Percentiles rank a stretch among this genome's conserved stretches.
These are phyloP conservation scores for Vidua macroura DNA, from an alignment of 2,113 vertebrate species.

Conservation along the genomic window DNA sequence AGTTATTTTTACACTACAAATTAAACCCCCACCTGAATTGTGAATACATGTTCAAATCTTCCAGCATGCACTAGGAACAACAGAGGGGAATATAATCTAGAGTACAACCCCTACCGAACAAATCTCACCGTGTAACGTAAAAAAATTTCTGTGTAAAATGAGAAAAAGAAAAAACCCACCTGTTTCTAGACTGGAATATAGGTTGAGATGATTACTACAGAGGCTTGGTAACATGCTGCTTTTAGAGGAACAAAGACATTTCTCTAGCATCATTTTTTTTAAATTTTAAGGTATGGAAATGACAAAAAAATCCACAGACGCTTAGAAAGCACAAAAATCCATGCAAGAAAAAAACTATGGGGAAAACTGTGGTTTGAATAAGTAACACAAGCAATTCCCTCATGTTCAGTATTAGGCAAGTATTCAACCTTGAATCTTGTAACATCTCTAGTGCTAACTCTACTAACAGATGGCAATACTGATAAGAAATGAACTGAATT, in stretches of 20 bases:
- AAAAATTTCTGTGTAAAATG: neutral
- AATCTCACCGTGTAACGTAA: accelerated
- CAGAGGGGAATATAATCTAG: neutral
- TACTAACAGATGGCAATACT: neutral
- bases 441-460: neutral
- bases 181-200: neutral
- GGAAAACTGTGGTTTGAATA: neutral
- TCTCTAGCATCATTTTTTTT: neutral
- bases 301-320: neutral
- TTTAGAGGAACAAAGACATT: neutral
- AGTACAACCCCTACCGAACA: neutral
- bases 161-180: accelerated
- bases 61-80: neutral
- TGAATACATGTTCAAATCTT: neutral
- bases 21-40: neutral
- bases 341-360: neutral
- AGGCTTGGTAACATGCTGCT: neutral
- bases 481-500: neutral
- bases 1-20: neutral
- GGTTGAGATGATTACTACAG: neutral
- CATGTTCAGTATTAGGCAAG: neutral
- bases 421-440: neutral
- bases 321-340: neutral
- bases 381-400: neutral
- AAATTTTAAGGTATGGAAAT: neutral